Conservation (phyloP, 1,140 invertebrate species). For the Sminthurides bifidus region DNA sequence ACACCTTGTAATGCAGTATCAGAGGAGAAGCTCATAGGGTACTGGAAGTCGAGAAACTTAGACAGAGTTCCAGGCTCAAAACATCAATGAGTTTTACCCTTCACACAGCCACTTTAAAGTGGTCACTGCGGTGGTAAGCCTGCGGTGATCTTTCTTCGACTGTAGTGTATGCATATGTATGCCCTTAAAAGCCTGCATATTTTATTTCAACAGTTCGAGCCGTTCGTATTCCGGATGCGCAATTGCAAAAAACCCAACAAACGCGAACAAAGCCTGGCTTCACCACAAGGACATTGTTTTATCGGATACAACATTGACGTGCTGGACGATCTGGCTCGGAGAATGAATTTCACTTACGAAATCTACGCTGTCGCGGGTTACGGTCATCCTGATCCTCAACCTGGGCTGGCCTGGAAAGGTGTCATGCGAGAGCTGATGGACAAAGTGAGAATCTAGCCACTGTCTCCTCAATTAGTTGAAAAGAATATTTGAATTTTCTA, state of each 20-base stretch:
- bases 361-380: constrained; percentile 58
- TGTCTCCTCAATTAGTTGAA: neutral
- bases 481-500: neutral
- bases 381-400: constrained; percentile 70
- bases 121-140: too few species aligned
- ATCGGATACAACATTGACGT: constrained; percentile 89
- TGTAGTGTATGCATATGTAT: too few species aligned
- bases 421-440: constrained; percentile 80
- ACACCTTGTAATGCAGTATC: too few species aligned
- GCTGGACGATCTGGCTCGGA: constrained; percentile 65
- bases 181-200: too few species aligned
- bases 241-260: constrained; percentile 42
- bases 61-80: too few species aligned
- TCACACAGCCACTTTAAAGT: too few species aligned
- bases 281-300: constrained; percentile 45
- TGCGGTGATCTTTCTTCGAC: too few species aligned
- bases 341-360: constrained; percentile 47
- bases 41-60: too few species aligned
- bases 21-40: too few species aligned
- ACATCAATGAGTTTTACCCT: too few species aligned
- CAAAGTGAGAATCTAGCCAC: constrained; percentile 43
- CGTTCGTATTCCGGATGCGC: constrained; percentile 53
- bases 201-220: too few species aligned
- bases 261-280: neutral
- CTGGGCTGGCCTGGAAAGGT: constrained; percentile 67